These are phyloP conservation scores for Podarcis cretensis DNA, from an alignment of 2,113 vertebrate species.

Conservation along the genomic window DNA sequence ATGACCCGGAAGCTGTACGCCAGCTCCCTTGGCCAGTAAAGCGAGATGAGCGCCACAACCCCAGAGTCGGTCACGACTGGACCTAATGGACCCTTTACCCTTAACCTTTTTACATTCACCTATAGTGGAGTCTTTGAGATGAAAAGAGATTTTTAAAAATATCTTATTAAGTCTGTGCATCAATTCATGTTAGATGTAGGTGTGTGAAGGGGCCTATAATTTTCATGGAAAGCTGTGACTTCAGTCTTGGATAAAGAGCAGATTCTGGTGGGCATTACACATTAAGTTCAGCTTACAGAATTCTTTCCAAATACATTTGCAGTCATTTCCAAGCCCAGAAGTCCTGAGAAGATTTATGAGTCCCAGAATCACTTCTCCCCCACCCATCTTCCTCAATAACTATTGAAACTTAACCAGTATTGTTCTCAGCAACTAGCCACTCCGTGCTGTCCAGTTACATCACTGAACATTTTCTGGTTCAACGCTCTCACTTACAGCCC, in stretches of 20 bases:
- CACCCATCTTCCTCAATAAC: background rate
- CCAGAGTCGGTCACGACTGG: no score
- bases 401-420: background rate
- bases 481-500: background rate
- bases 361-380: background rate
- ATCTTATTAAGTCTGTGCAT: background rate
- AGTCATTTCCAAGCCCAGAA: slow-evolving; percentile 1
- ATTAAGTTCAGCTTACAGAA: background rate
- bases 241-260: background rate
- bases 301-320: background rate
- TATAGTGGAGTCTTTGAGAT: background rate
- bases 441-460: background rate
- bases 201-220: background rate
- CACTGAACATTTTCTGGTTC: background rate
- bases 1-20: no score
- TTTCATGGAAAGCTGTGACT: background rate
- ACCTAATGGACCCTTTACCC: no score
- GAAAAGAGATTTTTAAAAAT: background rate
- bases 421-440: background rate
- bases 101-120: no score
- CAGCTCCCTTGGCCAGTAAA: no score
- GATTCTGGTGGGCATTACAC: background rate
- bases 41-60: no score
- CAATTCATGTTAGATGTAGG: background rate
- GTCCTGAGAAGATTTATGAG: background rate